These are phyloP conservation scores for Aphrocallistes beatrix DNA, from an alignment of 37 sponge, comb jelly and placozoan genomes.

Conservation along the genomic window DNA sequence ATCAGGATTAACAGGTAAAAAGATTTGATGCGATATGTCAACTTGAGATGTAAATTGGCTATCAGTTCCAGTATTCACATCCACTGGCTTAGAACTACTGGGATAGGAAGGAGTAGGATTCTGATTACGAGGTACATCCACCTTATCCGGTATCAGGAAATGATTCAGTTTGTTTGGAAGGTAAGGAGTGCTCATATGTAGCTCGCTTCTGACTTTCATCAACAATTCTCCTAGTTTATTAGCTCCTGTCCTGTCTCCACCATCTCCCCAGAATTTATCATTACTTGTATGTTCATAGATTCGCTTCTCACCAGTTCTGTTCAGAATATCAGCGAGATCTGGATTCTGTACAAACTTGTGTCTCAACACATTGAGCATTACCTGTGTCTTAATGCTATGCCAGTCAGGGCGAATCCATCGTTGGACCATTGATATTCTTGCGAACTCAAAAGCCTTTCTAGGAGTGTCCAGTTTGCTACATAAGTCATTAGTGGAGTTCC, in stretches of 20 bases:
- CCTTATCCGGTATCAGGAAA: too few species aligned
- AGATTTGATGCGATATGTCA: too few species aligned
- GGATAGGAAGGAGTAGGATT: too few species aligned
- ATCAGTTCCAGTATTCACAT: too few species aligned
- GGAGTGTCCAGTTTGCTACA: slow-evolving; percentile 12
- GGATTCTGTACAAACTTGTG: slow-evolving; percentile 41
- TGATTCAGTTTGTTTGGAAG: not conserved
- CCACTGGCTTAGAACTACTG: too few species aligned
- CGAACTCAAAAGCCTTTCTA: slow-evolving; percentile 34
- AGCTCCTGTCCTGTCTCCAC: slow-evolving; percentile 40
- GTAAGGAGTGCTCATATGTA: not conserved
- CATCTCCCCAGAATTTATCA: slow-evolving; percentile 58
- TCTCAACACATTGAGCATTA: slow-evolving; percentile 39
- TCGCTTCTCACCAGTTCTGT: slow-evolving; percentile 20
- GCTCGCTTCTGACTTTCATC: slow-evolving; percentile 23
- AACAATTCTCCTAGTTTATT: slow-evolving; percentile 37
- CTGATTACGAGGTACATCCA: too few species aligned
- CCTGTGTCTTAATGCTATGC: slow-evolving; percentile 31
- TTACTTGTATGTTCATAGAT: slow-evolving; percentile 34
- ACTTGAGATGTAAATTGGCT: too few species aligned
- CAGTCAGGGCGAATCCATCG: slow-evolving; percentile 43
- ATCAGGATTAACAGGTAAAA: too few species aligned
- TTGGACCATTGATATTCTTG: slow-evolving; percentile 27
- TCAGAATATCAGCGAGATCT: not conserved
- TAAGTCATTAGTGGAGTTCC: slow-evolving; percentile 31